Conservation (phyloP, 2,888 invertebrate genomes). For the Smittia aterrima region DNA sequence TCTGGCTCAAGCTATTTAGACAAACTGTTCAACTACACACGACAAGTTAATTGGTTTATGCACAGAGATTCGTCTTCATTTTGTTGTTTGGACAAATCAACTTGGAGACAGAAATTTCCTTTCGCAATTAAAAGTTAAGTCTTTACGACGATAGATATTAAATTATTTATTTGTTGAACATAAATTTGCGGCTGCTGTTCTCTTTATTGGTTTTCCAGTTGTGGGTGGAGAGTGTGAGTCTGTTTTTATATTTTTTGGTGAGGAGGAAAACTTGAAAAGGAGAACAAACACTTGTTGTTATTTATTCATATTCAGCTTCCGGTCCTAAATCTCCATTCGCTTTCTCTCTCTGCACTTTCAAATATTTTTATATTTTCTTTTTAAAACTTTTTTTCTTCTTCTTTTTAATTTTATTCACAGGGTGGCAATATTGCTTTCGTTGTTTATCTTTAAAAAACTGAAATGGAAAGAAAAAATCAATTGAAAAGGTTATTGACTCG, state of each 20-base stretch:
- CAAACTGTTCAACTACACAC: background rate
- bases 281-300: constrained; percentile 39
- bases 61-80: background rate
- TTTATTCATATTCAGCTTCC: constrained; percentile 25
- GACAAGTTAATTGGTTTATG: background rate
- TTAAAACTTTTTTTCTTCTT: constrained; percentile 3
- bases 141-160: constrained; percentile 29
- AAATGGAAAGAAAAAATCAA: background rate
- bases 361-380: background rate
- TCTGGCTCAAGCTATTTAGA: background rate
- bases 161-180: constrained; percentile 37
- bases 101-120: background rate
- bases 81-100: background rate
- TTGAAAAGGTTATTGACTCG: background rate
- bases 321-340: background rate
- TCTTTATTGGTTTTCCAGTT: constrained; percentile 3
- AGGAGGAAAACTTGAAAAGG: background rate
- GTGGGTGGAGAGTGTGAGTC: background rate
- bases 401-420: constrained; percentile 42
- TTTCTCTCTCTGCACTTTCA: constrained; percentile 1
- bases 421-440: constrained; percentile 44
- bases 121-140: constrained; percentile 38
- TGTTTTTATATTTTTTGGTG: background rate
- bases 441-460: constrained; percentile 33
- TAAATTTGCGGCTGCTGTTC: constrained; percentile 7